Conservation (phyloP, 2,797 vertebrate species). For the Neomorphus geoffroyi region DNA sequence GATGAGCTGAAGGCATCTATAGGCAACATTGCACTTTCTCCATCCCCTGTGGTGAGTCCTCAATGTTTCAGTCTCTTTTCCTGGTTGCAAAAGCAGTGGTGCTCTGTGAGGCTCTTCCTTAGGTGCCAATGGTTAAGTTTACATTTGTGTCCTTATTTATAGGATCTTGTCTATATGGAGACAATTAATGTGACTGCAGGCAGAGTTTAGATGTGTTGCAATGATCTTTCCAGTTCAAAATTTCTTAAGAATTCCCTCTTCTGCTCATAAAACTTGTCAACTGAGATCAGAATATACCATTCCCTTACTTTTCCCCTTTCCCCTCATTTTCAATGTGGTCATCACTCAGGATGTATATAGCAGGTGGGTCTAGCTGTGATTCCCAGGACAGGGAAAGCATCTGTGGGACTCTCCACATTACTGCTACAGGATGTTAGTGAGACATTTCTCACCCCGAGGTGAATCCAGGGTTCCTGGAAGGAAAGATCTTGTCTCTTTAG, state of each 20-base stretch:
- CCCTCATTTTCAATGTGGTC: not conserved
- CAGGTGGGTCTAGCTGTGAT: rapidly evolving
- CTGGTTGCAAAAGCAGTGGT: rapidly evolving
- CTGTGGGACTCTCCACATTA: not conserved
- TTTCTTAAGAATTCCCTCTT: rapidly evolving
- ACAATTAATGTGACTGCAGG: too few species aligned
- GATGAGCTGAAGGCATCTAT: constrained; percentile 94
- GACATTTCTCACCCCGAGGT: not conserved
- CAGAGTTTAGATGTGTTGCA: rapidly evolving
- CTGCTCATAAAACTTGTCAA: not conserved
- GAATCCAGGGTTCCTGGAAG: not conserved
- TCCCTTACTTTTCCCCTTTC: not conserved
- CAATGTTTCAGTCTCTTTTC: rapidly evolving
- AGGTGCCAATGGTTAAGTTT: rapidly evolving
- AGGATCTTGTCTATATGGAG: not conserved
- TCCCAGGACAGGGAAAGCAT: rapidly evolving
- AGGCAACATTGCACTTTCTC: constrained; percentile 93
- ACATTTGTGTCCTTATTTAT: rapidly evolving
- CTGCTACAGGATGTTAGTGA: not conserved
- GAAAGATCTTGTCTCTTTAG: not conserved
- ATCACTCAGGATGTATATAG: not conserved
- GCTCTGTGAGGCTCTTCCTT: not conserved
- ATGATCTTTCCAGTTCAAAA: not conserved
- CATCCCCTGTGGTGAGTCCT: constrained; percentile 92
- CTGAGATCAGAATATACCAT: not conserved